Conservation (phyloP, 2,113 vertebrate genomes). For the Ploceus nigricollis region DNA sequence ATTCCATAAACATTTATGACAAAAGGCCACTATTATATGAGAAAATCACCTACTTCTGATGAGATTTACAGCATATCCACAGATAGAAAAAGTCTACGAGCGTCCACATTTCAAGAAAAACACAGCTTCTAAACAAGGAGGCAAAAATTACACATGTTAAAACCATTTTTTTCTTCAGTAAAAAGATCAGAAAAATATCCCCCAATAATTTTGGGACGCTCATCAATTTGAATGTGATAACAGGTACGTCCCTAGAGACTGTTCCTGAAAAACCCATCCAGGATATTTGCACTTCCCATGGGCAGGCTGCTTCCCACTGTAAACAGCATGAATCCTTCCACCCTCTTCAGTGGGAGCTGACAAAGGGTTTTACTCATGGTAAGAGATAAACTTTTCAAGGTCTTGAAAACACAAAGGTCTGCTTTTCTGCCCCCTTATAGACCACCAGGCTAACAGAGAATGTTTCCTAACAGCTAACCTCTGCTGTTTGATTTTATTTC, state of each 20-base stretch:
- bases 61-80: neutral
- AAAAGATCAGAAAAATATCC: neutral
- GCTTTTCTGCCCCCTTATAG: neutral
- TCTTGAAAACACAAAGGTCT: constrained; percentile 8
- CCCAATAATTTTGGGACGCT: neutral
- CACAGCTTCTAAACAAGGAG: neutral
- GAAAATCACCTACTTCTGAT: neutral
- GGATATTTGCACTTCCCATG: neutral
- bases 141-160: neutral
- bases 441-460: neutral
- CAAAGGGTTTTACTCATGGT: neutral
- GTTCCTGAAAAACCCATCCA: neutral
- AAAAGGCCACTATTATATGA: neutral
- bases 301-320: neutral
- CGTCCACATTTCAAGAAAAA: neutral
- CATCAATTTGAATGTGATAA: neutral
- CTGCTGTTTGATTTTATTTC: constrained; percentile 27
- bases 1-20: neutral
- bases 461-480: constrained; percentile 9
- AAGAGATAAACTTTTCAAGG: constrained; percentile 12
- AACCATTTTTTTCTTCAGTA: neutral
- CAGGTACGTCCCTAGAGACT: neutral
- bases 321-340: neutral
- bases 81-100: neutral
- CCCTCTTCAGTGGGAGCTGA: neutral